Base-by-base conservation (phyloP, 2,797 vertebrate genomes). In the Oceanodroma leucorhoa region DNA sequence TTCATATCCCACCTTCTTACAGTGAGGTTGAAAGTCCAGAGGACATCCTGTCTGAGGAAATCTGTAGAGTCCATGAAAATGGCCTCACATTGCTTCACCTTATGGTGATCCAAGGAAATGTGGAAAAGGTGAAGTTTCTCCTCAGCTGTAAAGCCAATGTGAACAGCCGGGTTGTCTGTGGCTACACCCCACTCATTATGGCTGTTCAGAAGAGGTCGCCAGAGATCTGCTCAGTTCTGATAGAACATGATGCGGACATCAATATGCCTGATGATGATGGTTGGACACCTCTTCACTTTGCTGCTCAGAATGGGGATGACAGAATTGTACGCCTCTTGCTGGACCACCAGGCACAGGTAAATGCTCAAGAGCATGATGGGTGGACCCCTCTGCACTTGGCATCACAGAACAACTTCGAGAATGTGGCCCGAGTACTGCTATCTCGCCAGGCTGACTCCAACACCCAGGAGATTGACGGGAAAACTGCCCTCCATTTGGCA, bases 361-460 rank as follows among this genome's bases (percentile, higher is more conserved):
- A 98, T 40, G 97, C 97, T 46, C 96, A 66, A 64, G 99, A 99
- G 90, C 98, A 93, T 0, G 96, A 98, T 0, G 98, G 98, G 1
- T 99, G 99, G 99, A 98, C 96, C 2, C 98, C 99, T 3, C 97
- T 99, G 64, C 99, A 99, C 94, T 91, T 99, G 95, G 98, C 99
- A 6, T 97, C 98, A 1, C 99, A 99, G 97, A 99, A 99, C 36
- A 98, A 99, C 92, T 98, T 98, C 4, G 99, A 99, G 94, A 97
- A 98, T 2, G 98, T 99, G 64, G 98, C 98, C 14, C 93, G 98
- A 21, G 97, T 99, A 40, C 98, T 99, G 86, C 97, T 99, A 27
- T 98, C 98, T 12, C 98, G 97, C 41, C 93, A 98, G 4, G 85
- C 95, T 23, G 83, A 98, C 65, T 79, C 95, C 73, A 97, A 97